These are phyloP conservation scores for Furcula furcula DNA, from an alignment of 2,888 invertebrate species.

Conservation along the genomic window DNA sequence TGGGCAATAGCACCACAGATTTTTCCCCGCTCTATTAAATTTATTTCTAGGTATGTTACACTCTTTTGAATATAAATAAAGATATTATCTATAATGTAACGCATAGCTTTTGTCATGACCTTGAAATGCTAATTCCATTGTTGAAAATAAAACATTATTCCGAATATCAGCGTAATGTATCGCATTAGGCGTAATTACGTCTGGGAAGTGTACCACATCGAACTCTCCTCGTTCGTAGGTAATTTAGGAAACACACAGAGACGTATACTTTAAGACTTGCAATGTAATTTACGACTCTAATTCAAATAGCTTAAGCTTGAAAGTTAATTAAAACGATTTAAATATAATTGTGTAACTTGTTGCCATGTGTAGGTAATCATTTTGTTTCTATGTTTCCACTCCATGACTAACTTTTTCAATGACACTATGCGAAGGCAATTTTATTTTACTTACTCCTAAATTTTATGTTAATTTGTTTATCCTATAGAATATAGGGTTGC, in stretches of 20 bases:
- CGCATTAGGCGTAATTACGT: neutral
- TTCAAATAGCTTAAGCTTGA: neutral
- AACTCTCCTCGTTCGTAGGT: no score
- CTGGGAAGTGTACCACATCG: no score
- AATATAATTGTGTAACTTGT: constrained; percentile 10
- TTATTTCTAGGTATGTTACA: no score
- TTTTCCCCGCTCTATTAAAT: no score
- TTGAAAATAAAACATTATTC: neutral
- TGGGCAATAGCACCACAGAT: no score
- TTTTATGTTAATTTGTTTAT: no score
- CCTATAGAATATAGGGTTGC: no score
- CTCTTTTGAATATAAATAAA: no score
- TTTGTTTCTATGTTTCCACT: constrained; percentile 16
- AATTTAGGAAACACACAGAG: no score
- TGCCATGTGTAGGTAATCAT: constrained; percentile 23
- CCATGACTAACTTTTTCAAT: constrained; percentile 21
- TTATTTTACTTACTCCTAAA: no score
- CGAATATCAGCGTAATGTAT: neutral
- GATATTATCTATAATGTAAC: no score
- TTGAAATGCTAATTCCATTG: neutral
- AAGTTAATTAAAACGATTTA: constrained; percentile 4
- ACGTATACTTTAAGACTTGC: neutral
- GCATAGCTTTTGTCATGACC: no score
- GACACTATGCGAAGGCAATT: constrained; percentile 9
- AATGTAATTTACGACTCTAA: constrained; percentile 9